Evolutionary conservation across 2,113 vertebrate species (phyloP).

Genomic region (Daboia siamensis): DNA sequence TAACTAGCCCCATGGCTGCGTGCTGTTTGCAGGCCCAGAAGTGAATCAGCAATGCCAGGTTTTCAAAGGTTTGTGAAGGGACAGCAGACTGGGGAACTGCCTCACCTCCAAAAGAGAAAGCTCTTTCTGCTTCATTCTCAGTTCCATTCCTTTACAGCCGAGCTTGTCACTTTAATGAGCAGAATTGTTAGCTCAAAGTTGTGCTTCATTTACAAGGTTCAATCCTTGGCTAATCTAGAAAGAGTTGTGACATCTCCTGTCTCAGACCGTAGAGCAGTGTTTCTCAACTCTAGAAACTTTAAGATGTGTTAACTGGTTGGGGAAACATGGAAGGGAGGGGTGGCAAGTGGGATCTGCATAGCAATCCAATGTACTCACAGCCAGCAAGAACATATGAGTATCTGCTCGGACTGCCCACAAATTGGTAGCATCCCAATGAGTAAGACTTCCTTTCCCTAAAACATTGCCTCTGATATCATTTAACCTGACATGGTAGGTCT

Average conservation of each 20-base stretch:
- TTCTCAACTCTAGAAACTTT: neutral
- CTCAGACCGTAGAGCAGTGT: neutral
- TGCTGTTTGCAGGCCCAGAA: neutral
- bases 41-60: neutral
- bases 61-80: neutral
- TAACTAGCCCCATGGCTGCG: neutral
- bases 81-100: neutral
- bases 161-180: neutral
- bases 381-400: neutral
- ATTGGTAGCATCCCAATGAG: neutral
- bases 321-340: neutral
- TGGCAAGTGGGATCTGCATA: neutral
- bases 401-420: neutral
- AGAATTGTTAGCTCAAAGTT: neutral
- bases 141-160: neutral
- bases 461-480: neutral
- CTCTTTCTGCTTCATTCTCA: neutral
- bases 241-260: neutral
- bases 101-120: neutral
- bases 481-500: neutral
- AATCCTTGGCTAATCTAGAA: neutral
- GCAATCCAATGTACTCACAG: neutral
- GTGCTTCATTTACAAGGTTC: neutral
- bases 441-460: neutral
- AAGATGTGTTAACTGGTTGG: neutral